Base-by-base conservation (phyloP, 2,888 invertebrate genomes). In the Idaea dimidiata region DNA sequence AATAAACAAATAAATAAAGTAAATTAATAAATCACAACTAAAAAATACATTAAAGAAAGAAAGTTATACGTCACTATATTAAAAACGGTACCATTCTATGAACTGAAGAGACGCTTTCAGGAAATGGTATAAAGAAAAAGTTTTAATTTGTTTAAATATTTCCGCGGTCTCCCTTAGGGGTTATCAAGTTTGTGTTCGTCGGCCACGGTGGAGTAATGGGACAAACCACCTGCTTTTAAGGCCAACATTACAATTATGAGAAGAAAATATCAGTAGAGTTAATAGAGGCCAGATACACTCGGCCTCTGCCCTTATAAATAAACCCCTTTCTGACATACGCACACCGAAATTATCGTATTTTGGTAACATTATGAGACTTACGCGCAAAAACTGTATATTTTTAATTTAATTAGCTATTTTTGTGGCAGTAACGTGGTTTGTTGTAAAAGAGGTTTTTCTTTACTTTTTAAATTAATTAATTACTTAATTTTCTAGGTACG, bases 121-220 rank as follows among this genome's bases (percentile, higher is more conserved):
- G 80, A 84, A 85, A 84, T 82, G 77, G 79, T 75, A 82, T 83
- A 82, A 86, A 84, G 86, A 81, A 87, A 88, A 92, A 91, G 86
- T 91, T 91, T 90, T 88, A 90, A 91, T 91, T 91, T 88, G 88
- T 88, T 91, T 88, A 89, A 90, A 91, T 88, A 91, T 91, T 90
- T 89, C 87, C 84, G 80, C 80, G 81, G 78, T 75, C 80, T 84
- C 81, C 79, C 80, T 76, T 77, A 75, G 83, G 75, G 80, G 79
- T 79, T 83, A 82, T 83, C 84, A 80, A 86, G 86, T 89, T 89
- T 84, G 82, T 86, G 85, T 79, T 78, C 82, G 78, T 82, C 77
- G 84, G 84, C 84, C 77, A 82, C 82, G 80, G 86, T 80, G 79
- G 80, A 83, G 84, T 89, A 90, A 91, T 88, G 87, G 86, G 85